Conservation (phyloP, 2,797 vertebrate genomes). For the Oreortyx pictus region DNA sequence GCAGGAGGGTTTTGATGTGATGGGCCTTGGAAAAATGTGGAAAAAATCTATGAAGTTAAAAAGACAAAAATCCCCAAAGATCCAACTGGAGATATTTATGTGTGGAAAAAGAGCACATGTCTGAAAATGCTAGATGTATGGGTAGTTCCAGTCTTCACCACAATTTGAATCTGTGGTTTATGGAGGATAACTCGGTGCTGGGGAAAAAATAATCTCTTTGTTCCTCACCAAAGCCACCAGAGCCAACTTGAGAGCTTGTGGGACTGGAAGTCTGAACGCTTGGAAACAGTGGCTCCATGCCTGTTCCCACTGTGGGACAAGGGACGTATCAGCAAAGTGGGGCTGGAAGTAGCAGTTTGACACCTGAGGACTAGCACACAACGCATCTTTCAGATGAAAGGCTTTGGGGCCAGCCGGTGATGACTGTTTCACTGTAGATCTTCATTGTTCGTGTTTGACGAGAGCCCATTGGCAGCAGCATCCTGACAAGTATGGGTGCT, state of each 20-base stretch:
- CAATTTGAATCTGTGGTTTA: constrained; percentile 24
- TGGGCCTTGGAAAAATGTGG: background rate
- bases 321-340: background rate
- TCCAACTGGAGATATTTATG: constrained; percentile 17
- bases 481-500: background rate
- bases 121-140: constrained; percentile 26
- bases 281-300: background rate
- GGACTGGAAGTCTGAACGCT: background rate
- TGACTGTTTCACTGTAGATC: background rate
- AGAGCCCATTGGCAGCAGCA: fast-evolving
- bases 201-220: constrained; percentile 14
- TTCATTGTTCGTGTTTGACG: background rate
- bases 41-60: constrained; percentile 13
- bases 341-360: background rate
- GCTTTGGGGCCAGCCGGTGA: background rate
- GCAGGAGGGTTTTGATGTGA: background rate
- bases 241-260: constrained; percentile 1
- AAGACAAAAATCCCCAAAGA: background rate
- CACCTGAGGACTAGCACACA: background rate
- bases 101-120: constrained; percentile 13
- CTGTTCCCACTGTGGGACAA: constrained; percentile 10
- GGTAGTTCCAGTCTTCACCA: background rate
- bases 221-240: constrained; percentile 20
- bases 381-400: background rate
- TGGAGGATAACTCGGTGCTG: constrained; percentile 32